Conservation (phyloP, 92 coral and sea anemone species). For the Epizoanthus stellaris region DNA sequence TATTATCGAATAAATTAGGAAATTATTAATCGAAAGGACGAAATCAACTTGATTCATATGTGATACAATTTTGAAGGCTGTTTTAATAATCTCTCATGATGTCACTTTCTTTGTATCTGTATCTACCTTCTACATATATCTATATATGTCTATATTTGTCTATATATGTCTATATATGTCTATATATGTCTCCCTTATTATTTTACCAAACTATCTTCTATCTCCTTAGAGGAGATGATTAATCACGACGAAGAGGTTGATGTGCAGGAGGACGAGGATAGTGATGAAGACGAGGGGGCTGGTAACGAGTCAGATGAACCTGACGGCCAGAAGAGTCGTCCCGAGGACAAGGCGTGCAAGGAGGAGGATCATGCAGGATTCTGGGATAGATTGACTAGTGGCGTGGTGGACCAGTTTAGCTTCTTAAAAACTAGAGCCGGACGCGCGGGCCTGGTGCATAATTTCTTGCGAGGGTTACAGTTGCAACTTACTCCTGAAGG, state of each 20-base stretch:
- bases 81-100: too few species aligned
- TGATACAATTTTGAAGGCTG: too few species aligned
- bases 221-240: constrained; percentile 8
- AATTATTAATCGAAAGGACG: too few species aligned
- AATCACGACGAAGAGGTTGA: constrained; percentile 21
- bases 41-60: too few species aligned
- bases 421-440: constrained; percentile 73
- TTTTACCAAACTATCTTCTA: too few species aligned
- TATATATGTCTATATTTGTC: too few species aligned
- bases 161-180: too few species aligned
- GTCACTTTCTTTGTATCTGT: too few species aligned
- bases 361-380: constrained; percentile 8
- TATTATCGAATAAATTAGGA: too few species aligned
- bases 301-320: not conserved
- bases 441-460: constrained; percentile 85
- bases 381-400: constrained; percentile 28
- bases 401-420: constrained; percentile 52
- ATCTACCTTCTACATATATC: too few species aligned
- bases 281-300: constrained; percentile 25
- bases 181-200: too few species aligned
- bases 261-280: constrained; percentile 48
- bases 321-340: not conserved
- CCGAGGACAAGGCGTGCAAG: not conserved
- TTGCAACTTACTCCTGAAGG: not conserved
- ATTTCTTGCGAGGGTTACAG: constrained; percentile 79